Conservation (phyloP, 2,113 vertebrate genomes). For the Rousettus leschenaultii region DNA sequence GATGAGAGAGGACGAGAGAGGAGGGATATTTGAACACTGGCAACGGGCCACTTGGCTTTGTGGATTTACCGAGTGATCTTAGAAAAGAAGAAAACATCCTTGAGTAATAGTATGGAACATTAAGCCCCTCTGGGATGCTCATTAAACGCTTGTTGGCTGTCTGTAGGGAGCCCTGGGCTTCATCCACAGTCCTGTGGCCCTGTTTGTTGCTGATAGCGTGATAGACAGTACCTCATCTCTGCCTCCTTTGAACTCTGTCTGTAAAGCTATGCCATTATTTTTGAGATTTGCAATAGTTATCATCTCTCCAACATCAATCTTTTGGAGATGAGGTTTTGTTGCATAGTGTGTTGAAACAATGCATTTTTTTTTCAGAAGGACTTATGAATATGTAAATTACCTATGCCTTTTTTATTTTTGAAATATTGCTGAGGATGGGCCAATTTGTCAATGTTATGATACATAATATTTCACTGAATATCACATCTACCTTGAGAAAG, state of each 20-base stretch:
- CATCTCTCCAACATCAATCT: background rate
- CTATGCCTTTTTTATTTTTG: background rate
- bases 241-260: background rate
- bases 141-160: conserved; percentile 33
- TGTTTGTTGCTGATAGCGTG: background rate
- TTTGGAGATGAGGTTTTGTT: background rate
- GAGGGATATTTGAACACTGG: conserved; percentile 38
- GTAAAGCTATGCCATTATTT: background rate
- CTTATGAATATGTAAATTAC: background rate
- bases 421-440: background rate
- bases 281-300: background rate
- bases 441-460: background rate
- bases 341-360: background rate
- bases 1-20: background rate
- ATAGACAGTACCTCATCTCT: background rate
- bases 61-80: conserved; percentile 27
- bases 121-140: conserved; percentile 22
- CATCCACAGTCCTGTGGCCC: background rate
- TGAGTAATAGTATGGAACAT: conserved; percentile 35
- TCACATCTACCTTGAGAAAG: background rate
- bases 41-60: conserved; percentile 25
- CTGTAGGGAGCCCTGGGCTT: background rate
- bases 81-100: background rate
- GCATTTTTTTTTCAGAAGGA: background rate
- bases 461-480: background rate